These are phyloP conservation scores for Bovichtus diacanthus DNA, from an alignment of 2,797 vertebrate genomes.

Conservation along the genomic window DNA sequence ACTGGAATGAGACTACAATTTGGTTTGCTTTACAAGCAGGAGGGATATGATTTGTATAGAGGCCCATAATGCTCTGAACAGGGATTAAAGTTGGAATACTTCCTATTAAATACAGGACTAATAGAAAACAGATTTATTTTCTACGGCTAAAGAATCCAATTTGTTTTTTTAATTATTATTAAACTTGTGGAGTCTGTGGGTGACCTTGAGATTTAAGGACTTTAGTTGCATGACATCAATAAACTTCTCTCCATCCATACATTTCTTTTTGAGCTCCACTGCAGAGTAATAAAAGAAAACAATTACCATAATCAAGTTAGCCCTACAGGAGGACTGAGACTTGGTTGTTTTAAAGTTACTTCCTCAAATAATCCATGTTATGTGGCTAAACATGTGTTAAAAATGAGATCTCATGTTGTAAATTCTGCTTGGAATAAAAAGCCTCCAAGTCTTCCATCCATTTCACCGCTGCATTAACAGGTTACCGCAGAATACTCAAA, in stretches of 20 bases:
- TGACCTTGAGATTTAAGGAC: not conserved
- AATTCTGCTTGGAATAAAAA: not conserved
- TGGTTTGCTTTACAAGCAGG: constrained; percentile 10
- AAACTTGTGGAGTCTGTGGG: not conserved
- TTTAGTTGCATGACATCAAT: not conserved
- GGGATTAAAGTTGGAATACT: not conserved
- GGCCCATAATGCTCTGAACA: not conserved
- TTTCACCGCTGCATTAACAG: no score
- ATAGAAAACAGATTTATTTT: not conserved
- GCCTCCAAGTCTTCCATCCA: not conserved
- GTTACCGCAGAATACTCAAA: not conserved
- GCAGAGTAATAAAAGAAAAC: not conserved
- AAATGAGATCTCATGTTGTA: not conserved
- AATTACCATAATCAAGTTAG: not conserved
- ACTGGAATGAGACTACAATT: constrained; percentile 23
- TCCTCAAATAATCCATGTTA: not conserved
- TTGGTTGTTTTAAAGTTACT: not conserved
- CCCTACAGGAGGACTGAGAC: not conserved
- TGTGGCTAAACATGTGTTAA: not conserved
- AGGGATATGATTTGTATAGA: not conserved
- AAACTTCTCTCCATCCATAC: not conserved
- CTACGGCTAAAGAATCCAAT: not conserved
- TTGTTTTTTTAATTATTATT: not conserved
- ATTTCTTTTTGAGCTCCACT: not conserved
- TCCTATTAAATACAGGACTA: not conserved